Percentiles rank a stretch among this genome's conserved stretches.
Conservation (phyloP, 2,797 vertebrate species). For the Sparidentex hasta region DNA sequence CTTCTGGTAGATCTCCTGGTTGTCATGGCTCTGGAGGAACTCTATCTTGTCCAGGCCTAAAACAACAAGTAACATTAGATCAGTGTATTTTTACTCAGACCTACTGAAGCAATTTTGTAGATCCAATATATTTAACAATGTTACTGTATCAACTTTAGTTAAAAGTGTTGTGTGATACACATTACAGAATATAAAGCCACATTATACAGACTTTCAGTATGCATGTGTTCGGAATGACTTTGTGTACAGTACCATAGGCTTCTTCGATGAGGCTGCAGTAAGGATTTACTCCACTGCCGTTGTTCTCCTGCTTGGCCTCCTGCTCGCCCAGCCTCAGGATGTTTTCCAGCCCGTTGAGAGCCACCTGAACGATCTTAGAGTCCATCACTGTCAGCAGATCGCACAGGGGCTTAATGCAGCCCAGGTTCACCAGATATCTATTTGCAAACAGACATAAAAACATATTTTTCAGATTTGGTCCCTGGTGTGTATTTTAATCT, state of each 20-base stretch:
- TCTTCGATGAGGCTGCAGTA: conserved; percentile 98
- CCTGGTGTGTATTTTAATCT: background rate
- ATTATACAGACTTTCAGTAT: background rate
- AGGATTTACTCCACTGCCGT: conserved; percentile 91
- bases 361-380: conserved; percentile 98
- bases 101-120: background rate
- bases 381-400: conserved; percentile 99
- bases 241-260: conserved; percentile 90
- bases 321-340: conserved; percentile 97
- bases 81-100: no score
- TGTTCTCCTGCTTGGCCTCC: conserved; percentile 90
- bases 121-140: background rate
- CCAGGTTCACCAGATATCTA: conserved; percentile 96
- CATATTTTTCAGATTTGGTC: background rate
- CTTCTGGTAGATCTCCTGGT: conserved; percentile 99
- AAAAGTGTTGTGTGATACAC: no score
- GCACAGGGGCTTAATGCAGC: conserved; percentile 97
- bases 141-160: no score
- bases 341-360: conserved; percentile 96
- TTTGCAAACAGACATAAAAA: conserved; percentile 21
- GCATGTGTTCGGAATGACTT: background rate
- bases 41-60: conserved; percentile 98
- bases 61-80: background rate
- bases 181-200: background rate
- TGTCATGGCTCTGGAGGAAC: conserved; percentile 98